Evolutionary conservation across 2,888 invertebrate genomes (phyloP).

Genomic region (Nudaria mundana): DNA sequence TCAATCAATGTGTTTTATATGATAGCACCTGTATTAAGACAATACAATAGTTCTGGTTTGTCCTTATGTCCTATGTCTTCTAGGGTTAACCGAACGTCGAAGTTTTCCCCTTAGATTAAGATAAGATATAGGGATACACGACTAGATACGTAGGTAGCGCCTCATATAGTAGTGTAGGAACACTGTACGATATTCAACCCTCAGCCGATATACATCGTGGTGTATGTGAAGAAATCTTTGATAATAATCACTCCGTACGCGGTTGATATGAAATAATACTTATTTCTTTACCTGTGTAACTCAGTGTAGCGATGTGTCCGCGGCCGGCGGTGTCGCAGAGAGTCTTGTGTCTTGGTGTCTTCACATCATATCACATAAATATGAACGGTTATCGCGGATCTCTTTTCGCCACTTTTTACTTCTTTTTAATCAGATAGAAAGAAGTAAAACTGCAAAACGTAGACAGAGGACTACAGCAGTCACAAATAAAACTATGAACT

Average conservation of each 20-base stretch:
- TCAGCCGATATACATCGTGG: slow-evolving; percentile 14
- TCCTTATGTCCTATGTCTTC: too few relatives aligned
- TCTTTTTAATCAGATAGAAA: slow-evolving; percentile 57
- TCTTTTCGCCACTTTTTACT: slow-evolving; percentile 48
- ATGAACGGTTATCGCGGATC: slow-evolving; percentile 43
- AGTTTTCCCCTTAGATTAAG: too few relatives aligned
- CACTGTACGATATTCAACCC: background rate
- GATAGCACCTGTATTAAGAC: too few relatives aligned
- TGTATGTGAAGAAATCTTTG: slow-evolving; percentile 17
- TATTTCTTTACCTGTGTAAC: slow-evolving; percentile 34
- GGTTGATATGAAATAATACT: slow-evolving; percentile 22
- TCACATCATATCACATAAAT: slow-evolving; percentile 36
- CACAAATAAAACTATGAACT: too few relatives aligned
- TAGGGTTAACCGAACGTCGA: too few relatives aligned
- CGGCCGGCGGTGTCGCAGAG: slow-evolving; percentile 19
- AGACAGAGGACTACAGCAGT: too few relatives aligned
- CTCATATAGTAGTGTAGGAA: too few relatives aligned
- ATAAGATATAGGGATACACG: too few relatives aligned
- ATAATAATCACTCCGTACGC: slow-evolving; percentile 22
- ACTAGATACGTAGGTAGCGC: too few relatives aligned
- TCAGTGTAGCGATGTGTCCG: slow-evolving; percentile 10
- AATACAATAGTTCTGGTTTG: too few relatives aligned
- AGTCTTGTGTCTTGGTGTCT: slow-evolving; percentile 1
- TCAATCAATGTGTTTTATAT: too few relatives aligned
- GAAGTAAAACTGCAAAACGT: too few relatives aligned